phyloP scores from a whole-genome alignment of 2,888 invertebrate genomes.

The Ectobius pallidus region DNA sequence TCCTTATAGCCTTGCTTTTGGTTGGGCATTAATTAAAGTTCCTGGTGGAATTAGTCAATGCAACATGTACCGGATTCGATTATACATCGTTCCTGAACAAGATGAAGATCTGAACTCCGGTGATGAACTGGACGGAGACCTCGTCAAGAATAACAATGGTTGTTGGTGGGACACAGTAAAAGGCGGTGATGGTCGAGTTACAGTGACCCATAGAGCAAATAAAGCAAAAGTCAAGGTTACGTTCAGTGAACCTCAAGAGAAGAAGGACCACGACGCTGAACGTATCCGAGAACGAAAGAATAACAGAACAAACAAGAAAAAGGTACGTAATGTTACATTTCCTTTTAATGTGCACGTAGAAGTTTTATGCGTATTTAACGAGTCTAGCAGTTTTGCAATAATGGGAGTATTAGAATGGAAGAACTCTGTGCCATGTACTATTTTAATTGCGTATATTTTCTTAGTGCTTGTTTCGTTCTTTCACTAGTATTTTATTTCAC shows the following conservation, averaged over 20 bases:
- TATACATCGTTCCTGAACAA: constrained; percentile 48
- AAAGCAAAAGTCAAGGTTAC: constrained; percentile 11
- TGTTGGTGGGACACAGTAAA: constrained; percentile 18
- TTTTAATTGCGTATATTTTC: no score
- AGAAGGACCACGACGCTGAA: neutral
- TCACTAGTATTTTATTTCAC: no score
- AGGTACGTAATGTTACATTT: no score
- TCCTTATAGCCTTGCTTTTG: no score
- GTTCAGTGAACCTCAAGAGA: neutral
- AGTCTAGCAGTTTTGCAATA: no score
- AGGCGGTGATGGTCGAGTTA: constrained; percentile 42
- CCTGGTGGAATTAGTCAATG: neutral
- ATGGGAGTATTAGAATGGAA: no score
- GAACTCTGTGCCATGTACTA: no score
- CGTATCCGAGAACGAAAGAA: neutral
- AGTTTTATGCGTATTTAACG: no score
- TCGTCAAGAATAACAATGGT: neutral
- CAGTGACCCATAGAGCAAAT: constrained; percentile 38
- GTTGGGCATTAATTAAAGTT: neutral
- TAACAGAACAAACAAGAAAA: neutral
- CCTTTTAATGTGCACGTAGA: no score
- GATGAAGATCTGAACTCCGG: constrained; percentile 47
- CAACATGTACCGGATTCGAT: constrained; percentile 47
- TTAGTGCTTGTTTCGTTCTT: no score
- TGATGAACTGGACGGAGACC: constrained; percentile 39